Evolutionary conservation across 2,888 invertebrate species (phyloP).

Genomic region (Shargacucullia verbasci): DNA sequence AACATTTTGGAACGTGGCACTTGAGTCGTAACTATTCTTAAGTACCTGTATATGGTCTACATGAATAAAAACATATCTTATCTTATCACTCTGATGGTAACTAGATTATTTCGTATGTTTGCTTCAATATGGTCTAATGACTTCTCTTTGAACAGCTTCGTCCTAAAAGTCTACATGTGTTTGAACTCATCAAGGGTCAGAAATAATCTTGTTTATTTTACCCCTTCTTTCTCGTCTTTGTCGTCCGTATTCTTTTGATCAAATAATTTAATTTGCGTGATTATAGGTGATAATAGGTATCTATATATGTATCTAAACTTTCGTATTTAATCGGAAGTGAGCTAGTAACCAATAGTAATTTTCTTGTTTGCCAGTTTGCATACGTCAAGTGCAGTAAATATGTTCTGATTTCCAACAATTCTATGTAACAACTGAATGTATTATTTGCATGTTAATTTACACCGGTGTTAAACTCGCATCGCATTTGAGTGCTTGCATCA

Average conservation of each 20-base stretch:
- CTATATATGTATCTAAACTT: constrained; percentile 4
- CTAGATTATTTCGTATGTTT: neutral
- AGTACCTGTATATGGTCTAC: too few species aligned
- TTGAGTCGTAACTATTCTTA: too few species aligned
- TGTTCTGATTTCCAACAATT: constrained; percentile 42
- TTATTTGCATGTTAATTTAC: constrained; percentile 48
- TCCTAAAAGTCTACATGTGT: constrained; percentile 3
- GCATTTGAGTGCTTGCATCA: constrained; percentile 12
- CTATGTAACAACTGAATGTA: constrained; percentile 30
- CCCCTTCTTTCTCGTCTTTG: constrained; percentile 6
- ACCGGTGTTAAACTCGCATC: constrained; percentile 30
- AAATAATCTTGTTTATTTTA: constrained; percentile 17
- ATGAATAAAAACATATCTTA: too few species aligned
- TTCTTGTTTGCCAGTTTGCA: constrained; percentile 37
- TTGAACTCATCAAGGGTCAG: constrained; percentile 20
- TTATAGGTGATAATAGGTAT: constrained; percentile 11
- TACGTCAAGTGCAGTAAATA: constrained; percentile 29
- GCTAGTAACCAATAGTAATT: constrained; percentile 28
- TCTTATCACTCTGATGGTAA: neutral
- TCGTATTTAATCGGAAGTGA: constrained; percentile 13
- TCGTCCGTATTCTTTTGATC: constrained; percentile 12
- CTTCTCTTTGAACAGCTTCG: neutral
- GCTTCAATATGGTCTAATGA: constrained; percentile 1
- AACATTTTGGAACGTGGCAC: too few species aligned
- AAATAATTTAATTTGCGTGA: constrained; percentile 30